Evolutionary conservation across 2,797 vertebrate species (phyloP).

Genomic region (Pipistrellus pipistrellus): DNA sequence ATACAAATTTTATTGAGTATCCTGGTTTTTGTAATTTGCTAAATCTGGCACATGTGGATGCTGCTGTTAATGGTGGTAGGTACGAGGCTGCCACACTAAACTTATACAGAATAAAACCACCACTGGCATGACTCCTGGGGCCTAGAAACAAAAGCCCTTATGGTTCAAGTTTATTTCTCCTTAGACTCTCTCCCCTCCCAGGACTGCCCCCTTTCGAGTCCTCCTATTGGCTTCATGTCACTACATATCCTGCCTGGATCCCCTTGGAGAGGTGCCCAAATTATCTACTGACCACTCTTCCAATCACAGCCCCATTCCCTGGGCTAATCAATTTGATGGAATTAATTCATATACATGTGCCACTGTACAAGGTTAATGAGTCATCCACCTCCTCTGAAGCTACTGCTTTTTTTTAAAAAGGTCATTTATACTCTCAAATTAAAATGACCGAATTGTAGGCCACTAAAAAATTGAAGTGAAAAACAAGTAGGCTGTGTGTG

Average conservation of each 20-base stretch:
- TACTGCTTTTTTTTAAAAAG: slow-evolving; percentile 60
- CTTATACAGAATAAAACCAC: neutral
- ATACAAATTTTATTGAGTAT: neutral
- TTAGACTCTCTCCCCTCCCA: neutral
- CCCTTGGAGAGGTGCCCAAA: neutral
- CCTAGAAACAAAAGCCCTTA: neutral
- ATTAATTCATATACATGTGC: neutral
- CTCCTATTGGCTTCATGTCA: neutral
- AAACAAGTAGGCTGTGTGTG: neutral
- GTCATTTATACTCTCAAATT: slow-evolving; percentile 65
- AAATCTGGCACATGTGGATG: neutral
- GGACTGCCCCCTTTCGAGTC: neutral
- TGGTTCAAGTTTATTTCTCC: neutral
- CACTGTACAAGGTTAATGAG: slow-evolving; percentile 48
- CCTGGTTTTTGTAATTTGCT: neutral
- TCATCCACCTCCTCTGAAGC: slow-evolving; percentile 47
- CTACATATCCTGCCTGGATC: neutral
- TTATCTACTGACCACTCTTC: neutral
- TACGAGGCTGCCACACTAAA: neutral
- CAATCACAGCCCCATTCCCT: neutral
- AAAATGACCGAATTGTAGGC: slow-evolving; percentile 54
- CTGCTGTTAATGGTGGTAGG: neutral
- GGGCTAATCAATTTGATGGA: neutral
- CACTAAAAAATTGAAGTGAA: slow-evolving; percentile 53
- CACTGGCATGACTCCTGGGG: neutral